Percentiles rank a stretch among this genome's conserved stretches.
Conservation (phyloP, 2,113 vertebrate genomes). For the Laterallus jamaicensis region DNA sequence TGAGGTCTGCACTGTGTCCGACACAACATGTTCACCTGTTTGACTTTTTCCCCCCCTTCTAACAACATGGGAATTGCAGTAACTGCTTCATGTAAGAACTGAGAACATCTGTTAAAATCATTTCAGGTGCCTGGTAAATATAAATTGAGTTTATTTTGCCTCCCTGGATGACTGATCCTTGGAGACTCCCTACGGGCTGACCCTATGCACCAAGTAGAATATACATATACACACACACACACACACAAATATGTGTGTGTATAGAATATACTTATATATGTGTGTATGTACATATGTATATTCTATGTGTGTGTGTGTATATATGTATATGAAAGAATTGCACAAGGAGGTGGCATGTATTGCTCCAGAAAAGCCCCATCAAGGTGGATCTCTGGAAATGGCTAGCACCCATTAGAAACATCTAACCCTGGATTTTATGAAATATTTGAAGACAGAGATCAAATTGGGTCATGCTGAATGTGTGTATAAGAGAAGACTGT, state of each 20-base stretch:
- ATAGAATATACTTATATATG: too few species aligned
- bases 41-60: neutral
- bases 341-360: neutral
- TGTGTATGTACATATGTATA: neutral
- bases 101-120: neutral
- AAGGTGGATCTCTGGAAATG: neutral
- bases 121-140: neutral
- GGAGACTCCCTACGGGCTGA: neutral
- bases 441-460: neutral
- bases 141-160: neutral
- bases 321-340: neutral
- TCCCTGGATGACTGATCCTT: neutral
- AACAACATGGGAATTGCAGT: neutral
- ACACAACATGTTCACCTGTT: neutral
- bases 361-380: neutral
- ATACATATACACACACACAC: neutral
- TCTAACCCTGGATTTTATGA: neutral
- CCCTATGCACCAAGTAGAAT: neutral
- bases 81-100: neutral
- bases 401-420: fast-evolving
- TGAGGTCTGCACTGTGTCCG: neutral
- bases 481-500: neutral
- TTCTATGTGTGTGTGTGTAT: neutral
- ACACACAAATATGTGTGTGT: neutral
- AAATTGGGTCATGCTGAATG: neutral